phyloP scores from a whole-genome alignment of 2,888 invertebrate species.

The Xestia xanthographa region DNA sequence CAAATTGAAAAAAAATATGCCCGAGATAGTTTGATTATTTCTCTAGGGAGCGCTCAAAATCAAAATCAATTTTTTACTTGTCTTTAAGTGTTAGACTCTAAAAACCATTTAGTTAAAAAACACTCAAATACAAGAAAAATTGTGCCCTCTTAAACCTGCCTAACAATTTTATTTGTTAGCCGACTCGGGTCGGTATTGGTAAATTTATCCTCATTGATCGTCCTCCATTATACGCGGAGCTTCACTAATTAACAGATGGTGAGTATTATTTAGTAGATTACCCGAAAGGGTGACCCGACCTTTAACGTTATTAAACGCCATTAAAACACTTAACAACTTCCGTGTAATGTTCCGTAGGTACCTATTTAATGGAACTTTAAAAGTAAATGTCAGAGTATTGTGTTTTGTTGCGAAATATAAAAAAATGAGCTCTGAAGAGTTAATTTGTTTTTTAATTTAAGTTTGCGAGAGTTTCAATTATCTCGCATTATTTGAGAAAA shows the following conservation, averaged over 20 bases:
- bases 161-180: not conserved
- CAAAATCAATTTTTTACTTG: too few species aligned
- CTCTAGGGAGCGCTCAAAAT: too few species aligned
- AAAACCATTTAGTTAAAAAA: too few species aligned
- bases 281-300: not conserved
- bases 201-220: conserved; percentile 31
- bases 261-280: not conserved
- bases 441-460: too few species aligned
- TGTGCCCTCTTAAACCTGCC: too few species aligned
- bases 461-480: too few species aligned
- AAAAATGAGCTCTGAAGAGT: not conserved
- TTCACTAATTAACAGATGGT: conserved; percentile 1
- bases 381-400: not conserved
- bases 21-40: too few species aligned
- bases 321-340: not conserved
- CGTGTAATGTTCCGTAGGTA: not conserved
- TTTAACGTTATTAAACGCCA: not conserved
- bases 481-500: too few species aligned
- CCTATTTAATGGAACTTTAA: not conserved
- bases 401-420: not conserved
- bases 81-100: too few species aligned
- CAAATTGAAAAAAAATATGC: too few species aligned
- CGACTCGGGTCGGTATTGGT: conserved; percentile 2
- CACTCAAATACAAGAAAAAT: too few species aligned
- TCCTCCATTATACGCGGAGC: not conserved